Conservation (phyloP, 1,140 invertebrate species). For the Spodoptera frugiperda region DNA sequence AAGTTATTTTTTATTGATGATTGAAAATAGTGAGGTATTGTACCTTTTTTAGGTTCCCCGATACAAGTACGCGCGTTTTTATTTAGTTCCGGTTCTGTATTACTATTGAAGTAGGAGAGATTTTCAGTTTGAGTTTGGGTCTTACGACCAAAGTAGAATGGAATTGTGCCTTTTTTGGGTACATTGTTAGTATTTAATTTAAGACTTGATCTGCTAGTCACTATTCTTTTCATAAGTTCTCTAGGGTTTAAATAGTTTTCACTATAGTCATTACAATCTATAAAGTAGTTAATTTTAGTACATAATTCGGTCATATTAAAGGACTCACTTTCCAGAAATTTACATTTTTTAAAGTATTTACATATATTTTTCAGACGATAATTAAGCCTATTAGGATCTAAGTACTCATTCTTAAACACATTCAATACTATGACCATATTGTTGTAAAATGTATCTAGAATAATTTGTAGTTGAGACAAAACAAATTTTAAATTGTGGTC, state of each 20-base stretch:
- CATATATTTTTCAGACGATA: too few species aligned
- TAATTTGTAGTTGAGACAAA: background rate
- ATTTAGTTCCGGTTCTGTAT: background rate
- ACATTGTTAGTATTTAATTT: background rate
- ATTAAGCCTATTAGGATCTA: too few species aligned
- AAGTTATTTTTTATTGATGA: too few species aligned
- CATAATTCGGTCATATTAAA: background rate
- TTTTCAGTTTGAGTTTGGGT: too few species aligned
- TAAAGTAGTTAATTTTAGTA: background rate
- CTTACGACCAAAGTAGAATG: background rate
- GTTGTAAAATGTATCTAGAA: too few species aligned
- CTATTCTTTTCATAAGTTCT: background rate
- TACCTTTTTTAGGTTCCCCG: background rate
- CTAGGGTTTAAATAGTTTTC: background rate
- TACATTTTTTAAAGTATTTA: background rate
- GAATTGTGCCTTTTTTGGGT: slow-evolving; percentile 7
- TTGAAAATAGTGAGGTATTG: background rate
- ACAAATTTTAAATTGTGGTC: too few species aligned
- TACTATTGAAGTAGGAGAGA: background rate
- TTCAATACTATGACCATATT: too few species aligned
- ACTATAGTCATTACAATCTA: background rate
- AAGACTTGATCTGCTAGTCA: background rate
- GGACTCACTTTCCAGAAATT: background rate
- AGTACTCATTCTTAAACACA: too few species aligned
- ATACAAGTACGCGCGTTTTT: too few species aligned